Base-by-base conservation (phyloP, 2,888 invertebrate species). In the Ochropleura leucogaster region DNA sequence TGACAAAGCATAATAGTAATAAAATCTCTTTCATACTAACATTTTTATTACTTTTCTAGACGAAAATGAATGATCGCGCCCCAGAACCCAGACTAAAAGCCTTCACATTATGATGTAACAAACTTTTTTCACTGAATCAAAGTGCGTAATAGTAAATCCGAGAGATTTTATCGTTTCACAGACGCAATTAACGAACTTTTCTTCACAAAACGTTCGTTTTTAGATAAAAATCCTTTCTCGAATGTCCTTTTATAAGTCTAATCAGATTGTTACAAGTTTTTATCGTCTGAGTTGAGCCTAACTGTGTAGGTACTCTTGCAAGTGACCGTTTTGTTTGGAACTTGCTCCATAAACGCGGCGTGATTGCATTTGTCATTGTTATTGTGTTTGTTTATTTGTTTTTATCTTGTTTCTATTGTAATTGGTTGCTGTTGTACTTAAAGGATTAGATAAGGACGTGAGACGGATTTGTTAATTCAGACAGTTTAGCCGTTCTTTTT, bases 251-350 rank as follows among this genome's bases (percentile, higher is more conserved):
- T 80, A 79, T 76, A 74, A 68, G 64, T 66, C 80, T 83, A 83
- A 85, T 86, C 85, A 77, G 80, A 87, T 83, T 82, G 80, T 82
- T 63, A 69, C 77, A 79, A 87, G 87, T 80, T 86, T 87, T 85
- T 85, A 87, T 87, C 74, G 81, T n/a, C 53, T 12, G 77, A 85
- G 80, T 87, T 83, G 73, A 40, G 68, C 78, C 79, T 81, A 79
- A 81, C 75, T 77, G 74, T 81, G 68, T 81, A 68, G 78, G 75
- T 78, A 72, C 72, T 81, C 76, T 68, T 65, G 74, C 63, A 47
- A 85, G 74, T 87, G 72, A 80, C 80, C 78, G 59, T 83, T 83
- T 87, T 87, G 80, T 79, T 80, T n/a, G n/a, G 18, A 87, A 85
- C 78, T 85, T 72, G 68, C 44, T 51, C 73, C 69, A 72, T 86